Base-by-base conservation (phyloP, 2,888 invertebrate species). In the Apodemia zela region DNA sequence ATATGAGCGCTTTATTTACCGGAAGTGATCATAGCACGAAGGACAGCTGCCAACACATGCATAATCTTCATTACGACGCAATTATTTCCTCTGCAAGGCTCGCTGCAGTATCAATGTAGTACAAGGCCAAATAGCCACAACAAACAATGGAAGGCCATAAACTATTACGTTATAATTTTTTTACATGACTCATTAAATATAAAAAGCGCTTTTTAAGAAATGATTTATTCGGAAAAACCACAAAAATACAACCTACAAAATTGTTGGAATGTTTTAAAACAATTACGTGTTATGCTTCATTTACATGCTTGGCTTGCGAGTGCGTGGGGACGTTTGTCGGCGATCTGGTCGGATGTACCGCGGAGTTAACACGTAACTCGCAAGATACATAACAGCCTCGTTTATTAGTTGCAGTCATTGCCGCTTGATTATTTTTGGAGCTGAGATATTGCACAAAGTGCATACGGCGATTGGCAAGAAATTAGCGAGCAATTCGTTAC, bases 41-140 rank as follows among this genome's bases (percentile, higher is more conserved):
- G 42, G 42, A 13, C 15, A n/a, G 15, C 15, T n/a, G 4, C 25
- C 6, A 49, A 51, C 13, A 21, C 0, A 25, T 54, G 54, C 54
- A 54, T 21, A 13, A 54, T 54, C 21, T 13, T 25, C 54, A 54
- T 54, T 11, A 25, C 54, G 25, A 54, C 54, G 54, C 25, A 54
- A 54, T 54, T 21, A 54, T 13, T 54, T 54, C 54, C 54, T 25
- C 6, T 51, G 51, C 51, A 21, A 54, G 54, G 25, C 15, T 2
- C 25, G 54, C 25, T 54, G 54, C 54, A 54, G 54, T 54, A 54
- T 54, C 54, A 54, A 54, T 21, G 25, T 54, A 54, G 54, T 13
- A 21, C 54, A 54, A 54, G 54, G 54, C 5, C 54, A 54, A 21
- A 13, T 21, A 13, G 54, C 25, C 54, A 25, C 54, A 13, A 54